Percentiles rank a stretch among this genome's conserved stretches.
Conservation (phyloP, 2,888 invertebrate genomes). For the Diachrysia chrysitis region DNA sequence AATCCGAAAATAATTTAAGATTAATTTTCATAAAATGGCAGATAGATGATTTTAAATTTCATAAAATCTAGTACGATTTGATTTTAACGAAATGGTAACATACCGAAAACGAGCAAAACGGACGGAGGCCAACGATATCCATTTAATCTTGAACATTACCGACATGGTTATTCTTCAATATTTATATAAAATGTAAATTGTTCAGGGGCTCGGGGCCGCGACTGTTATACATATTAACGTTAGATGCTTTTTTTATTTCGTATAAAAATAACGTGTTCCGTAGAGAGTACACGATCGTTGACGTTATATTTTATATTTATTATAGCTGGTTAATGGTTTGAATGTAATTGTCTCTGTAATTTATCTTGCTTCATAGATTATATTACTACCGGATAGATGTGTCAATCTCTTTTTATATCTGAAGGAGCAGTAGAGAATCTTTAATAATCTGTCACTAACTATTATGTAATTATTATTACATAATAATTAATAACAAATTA, state of each 20-base stretch:
- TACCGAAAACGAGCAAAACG: constrained; percentile 39
- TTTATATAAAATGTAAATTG: constrained; percentile 81
- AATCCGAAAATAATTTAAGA: too few species aligned
- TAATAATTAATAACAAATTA: too few species aligned
- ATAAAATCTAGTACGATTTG: constrained; percentile 2
- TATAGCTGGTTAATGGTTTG: constrained; percentile 35
- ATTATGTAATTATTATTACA: too few species aligned
- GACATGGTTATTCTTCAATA: constrained; percentile 71
- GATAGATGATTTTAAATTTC: too few species aligned
- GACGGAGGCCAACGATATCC: constrained; percentile 55
- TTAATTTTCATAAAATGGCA: too few species aligned
- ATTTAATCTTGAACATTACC: constrained; percentile 64
- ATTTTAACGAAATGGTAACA: constrained; percentile 34
- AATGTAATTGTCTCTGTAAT: constrained; percentile 15
- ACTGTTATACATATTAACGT: constrained; percentile 58
- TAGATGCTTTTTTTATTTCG: constrained; percentile 65
- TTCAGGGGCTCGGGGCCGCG: constrained; percentile 72
- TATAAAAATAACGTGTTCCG: constrained; percentile 69
- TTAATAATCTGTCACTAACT: too few species aligned
- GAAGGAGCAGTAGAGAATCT: too few species aligned
- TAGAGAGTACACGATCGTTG: constrained; percentile 60
- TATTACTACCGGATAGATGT: too few species aligned
- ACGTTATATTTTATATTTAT: constrained; percentile 63
- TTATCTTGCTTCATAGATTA: constrained; percentile 10
- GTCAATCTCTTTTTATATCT: too few species aligned